Base-by-base conservation (phyloP, 2,888 invertebrate species). In the Calephelis perditalis region DNA sequence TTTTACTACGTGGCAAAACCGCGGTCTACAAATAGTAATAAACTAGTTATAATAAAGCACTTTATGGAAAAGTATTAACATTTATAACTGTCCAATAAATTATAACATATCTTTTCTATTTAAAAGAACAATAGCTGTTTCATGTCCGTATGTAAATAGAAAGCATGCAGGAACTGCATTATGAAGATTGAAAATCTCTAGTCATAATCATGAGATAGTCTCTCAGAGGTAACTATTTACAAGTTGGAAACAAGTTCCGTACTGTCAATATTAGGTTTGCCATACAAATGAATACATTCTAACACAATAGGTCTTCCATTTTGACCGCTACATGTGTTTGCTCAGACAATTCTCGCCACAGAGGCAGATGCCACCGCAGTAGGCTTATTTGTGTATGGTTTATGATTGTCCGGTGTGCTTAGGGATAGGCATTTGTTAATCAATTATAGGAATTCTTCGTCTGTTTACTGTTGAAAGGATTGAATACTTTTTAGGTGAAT, bases 231-330 rank as follows among this genome's bases (percentile, higher is more conserved):
- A 54, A 60, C 77, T 86, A 78, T 86, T 85, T 83, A 84, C 84
- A 72, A 73, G 71, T 72, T 77, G 74, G 77, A 74, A 87, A 88
- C 89, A 80, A 85, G 88, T 88, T 88, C 75, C 74, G 68, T 79
- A 76, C 71, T 68, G 86, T 88, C 84, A 89, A 89, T 87, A 89
- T 90, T 88, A 75, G 75, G 76, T 77, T 82, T 81, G 75, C 86
- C 82, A 84, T 86, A 89, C 88, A 88, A 89, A 89, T 88, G 87
- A 87, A 88, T 89, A 89, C 87, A 86, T 86, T 85, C 81, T 85
- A 82, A 81, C 81, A 88, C 86, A 88, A 88, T 83, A 74, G 78
- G 73, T 77, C 84, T 86, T 86, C 88, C 87, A 88, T 86, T 85
- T 86, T 86, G 86, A 85, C 86, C 85, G 83, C 72, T 76, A 74